These are phyloP conservation scores for Malurus splendens DNA, from an alignment of 2,797 vertebrate species.

Conservation along the genomic window DNA sequence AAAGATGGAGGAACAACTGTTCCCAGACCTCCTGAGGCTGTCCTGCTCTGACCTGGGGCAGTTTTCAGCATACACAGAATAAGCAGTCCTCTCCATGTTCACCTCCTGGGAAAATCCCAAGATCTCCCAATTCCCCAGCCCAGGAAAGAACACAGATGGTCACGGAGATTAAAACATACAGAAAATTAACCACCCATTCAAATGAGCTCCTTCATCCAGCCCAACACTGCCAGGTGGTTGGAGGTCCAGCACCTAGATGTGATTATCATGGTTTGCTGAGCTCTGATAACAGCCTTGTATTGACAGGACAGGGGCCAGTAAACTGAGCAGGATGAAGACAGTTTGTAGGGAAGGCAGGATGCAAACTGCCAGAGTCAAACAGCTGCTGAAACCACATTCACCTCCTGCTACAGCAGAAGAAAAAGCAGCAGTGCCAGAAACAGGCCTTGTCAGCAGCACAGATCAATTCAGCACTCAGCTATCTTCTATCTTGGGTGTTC, in stretches of 20 bases:
- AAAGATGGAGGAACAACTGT: not conserved
- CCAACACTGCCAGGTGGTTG: not conserved
- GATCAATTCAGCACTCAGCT: fast-evolving
- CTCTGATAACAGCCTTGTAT: not conserved
- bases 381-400: not conserved
- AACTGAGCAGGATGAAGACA: not conserved
- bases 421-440: not conserved
- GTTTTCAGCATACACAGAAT: conserved; percentile 3
- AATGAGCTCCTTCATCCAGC: conserved; percentile 35
- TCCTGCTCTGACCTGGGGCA: conserved; percentile 3
- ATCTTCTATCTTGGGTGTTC: not conserved
- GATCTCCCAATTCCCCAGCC: conserved; percentile 8
- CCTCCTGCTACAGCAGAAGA: not conserved
- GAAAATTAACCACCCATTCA: conserved; percentile 47
- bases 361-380: not conserved
- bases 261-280: not conserved
- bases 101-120: conserved; percentile 51
- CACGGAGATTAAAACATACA: conserved; percentile 31
- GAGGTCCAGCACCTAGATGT: not conserved
- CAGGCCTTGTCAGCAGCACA: not conserved
- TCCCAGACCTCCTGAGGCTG: conserved; percentile 1
- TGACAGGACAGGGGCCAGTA: not conserved
- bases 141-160: conserved; percentile 57
- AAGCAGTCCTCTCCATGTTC: not conserved
- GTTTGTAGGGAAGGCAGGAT: not conserved